A percentile compares a stretch with the other conserved stretches of the same genome.
phyloP scores from a whole-genome alignment of 2,888 invertebrate genomes.

The Stictocephala bisonia region DNA sequence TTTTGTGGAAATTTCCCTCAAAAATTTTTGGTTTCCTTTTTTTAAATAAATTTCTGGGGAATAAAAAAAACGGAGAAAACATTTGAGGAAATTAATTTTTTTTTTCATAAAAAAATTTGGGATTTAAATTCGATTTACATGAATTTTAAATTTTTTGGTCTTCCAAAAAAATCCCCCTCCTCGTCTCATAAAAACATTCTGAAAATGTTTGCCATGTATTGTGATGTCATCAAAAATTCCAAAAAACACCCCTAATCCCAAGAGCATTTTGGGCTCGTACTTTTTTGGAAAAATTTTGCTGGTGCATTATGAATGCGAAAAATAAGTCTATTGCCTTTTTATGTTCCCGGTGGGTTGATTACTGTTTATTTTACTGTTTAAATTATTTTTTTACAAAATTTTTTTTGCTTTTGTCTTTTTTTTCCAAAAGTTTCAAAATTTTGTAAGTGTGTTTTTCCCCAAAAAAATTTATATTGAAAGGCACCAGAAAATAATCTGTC shows the following conservation, averaged over 20 bases:
- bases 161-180: background rate
- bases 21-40: constrained; percentile 1
- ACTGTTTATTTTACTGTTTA: constrained; percentile 40
- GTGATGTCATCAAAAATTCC: constrained; percentile 3
- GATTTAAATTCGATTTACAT: background rate
- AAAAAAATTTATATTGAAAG: too few species aligned
- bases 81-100: background rate
- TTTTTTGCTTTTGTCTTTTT: too few species aligned
- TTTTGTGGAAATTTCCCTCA: background rate
- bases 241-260: background rate
- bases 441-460: too few species aligned
- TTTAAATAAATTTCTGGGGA: background rate
- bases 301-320: constrained; percentile 20
- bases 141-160: background rate
- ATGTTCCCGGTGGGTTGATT: constrained; percentile 34
- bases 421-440: too few species aligned
- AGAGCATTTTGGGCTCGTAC: background rate
- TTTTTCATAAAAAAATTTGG: background rate
- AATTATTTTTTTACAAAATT: too few species aligned
- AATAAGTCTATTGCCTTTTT: background rate
- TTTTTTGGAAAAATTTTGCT: background rate
- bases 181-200: background rate
- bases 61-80: background rate
- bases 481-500: too few species aligned
- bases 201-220: background rate